These are phyloP conservation scores for Pipa parva DNA, from an alignment of 2,113 vertebrate genomes.

Conservation along the genomic window DNA sequence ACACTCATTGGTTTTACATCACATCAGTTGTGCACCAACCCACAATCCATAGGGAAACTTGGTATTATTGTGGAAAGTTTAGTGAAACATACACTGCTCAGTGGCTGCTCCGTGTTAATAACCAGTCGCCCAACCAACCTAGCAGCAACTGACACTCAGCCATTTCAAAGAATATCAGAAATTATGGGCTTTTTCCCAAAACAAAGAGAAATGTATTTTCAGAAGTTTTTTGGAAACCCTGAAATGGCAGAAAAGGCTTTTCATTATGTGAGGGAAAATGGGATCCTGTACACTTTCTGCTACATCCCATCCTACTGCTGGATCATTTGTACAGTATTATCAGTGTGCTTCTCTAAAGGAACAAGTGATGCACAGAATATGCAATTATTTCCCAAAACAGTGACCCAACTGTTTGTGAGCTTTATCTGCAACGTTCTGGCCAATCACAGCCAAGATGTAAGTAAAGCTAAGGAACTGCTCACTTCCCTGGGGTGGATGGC, in stretches of 20 bases:
- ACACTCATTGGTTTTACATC: slow-evolving; percentile 43
- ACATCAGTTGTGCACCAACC: slow-evolving; percentile 41
- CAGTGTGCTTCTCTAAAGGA: neutral
- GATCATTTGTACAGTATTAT: slow-evolving; percentile 24
- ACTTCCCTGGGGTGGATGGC: slow-evolving; percentile 11
- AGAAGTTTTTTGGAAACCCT: slow-evolving; percentile 49
- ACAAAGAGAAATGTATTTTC: slow-evolving; percentile 56
- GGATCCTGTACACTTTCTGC: slow-evolving; percentile 58
- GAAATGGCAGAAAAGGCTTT: slow-evolving; percentile 40
- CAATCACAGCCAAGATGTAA: slow-evolving; percentile 39
- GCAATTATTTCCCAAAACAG: slow-evolving; percentile 52
- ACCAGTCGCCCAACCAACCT: slow-evolving; percentile 44
- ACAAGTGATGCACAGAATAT: neutral
- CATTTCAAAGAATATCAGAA: slow-evolving; percentile 41
- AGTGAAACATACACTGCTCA: slow-evolving; percentile 54
- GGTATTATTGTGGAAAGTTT: slow-evolving; percentile 56
- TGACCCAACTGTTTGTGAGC: slow-evolving; percentile 57
- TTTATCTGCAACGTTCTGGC: slow-evolving; percentile 49
- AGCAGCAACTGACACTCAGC: slow-evolving; percentile 27
- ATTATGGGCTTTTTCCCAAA: slow-evolving; percentile 58
- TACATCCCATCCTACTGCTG: slow-evolving; percentile 64
- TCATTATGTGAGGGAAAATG: slow-evolving; percentile 53
- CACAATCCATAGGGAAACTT: slow-evolving; percentile 29
- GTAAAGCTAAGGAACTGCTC: slow-evolving; percentile 12
- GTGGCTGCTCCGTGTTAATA: slow-evolving; percentile 56